A percentile compares a stretch with the other conserved stretches of the same genome.
Conservation (phyloP, 1,140 invertebrate genomes). For the Elymnias hypermnestra region DNA sequence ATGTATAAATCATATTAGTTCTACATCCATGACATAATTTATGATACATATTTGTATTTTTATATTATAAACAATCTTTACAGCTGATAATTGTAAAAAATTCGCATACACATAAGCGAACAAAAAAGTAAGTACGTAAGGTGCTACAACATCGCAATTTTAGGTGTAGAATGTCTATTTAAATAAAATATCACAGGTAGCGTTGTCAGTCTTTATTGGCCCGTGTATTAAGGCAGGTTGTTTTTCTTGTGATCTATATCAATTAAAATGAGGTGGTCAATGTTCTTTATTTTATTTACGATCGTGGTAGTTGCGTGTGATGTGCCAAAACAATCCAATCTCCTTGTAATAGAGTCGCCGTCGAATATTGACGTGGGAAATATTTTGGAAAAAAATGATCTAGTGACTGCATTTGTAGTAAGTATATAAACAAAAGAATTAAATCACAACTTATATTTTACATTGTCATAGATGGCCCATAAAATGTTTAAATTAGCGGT, state of each 20-base stretch:
- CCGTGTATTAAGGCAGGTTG: background rate
- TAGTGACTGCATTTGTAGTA: conserved; percentile 44
- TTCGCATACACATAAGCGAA: too few relatives aligned
- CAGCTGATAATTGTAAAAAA: background rate
- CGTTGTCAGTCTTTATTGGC: background rate
- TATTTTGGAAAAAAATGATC: conserved; percentile 10
- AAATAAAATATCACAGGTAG: background rate
- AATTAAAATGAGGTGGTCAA: background rate
- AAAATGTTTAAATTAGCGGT: too few relatives aligned
- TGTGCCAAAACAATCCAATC: background rate
- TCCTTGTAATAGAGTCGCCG: background rate
- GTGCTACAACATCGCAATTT: background rate
- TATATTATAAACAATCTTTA: too few relatives aligned
- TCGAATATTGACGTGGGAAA: background rate
- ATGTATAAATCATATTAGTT: too few relatives aligned
- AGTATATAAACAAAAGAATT: conserved; percentile 13
- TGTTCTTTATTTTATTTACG: background rate
- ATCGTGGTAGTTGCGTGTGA: background rate
- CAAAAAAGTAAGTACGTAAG: too few relatives aligned
- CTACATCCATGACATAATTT: too few relatives aligned
- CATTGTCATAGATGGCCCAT: too few relatives aligned
- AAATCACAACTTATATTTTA: too few relatives aligned
- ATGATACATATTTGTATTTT: too few relatives aligned
- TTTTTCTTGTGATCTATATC: background rate
- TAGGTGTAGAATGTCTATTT: background rate